Conservation (phyloP, 2,888 invertebrate species). For the Dynastes grantii region DNA sequence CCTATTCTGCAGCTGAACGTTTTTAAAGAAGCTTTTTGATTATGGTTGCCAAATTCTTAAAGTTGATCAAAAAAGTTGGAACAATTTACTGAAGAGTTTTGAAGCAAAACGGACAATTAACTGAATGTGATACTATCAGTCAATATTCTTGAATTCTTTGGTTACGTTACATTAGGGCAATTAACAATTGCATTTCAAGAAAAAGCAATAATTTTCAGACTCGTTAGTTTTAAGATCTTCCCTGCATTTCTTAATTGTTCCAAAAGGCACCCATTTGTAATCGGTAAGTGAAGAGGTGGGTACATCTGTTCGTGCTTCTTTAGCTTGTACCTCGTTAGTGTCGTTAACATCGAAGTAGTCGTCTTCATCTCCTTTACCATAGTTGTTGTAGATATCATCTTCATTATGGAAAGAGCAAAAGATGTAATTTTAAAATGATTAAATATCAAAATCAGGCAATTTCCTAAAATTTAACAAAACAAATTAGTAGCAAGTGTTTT, state of each 20-base stretch:
- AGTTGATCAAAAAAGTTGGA: too few relatives aligned
- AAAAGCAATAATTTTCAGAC: too few relatives aligned
- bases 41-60: too few relatives aligned
- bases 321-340: constrained; percentile 62
- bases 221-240: neutral
- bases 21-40: too few relatives aligned
- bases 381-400: constrained; percentile 63
- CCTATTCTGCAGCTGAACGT: too few relatives aligned
- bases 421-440: neutral
- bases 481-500: too few relatives aligned
- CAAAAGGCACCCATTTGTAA: constrained; percentile 68
- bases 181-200: too few relatives aligned
- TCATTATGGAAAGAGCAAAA: constrained; percentile 60
- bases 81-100: too few relatives aligned
- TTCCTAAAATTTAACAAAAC: neutral
- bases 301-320: constrained; percentile 61
- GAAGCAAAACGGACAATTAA: too few relatives aligned
- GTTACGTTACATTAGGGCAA: too few relatives aligned
- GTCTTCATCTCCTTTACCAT: constrained; percentile 68
- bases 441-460: neutral
- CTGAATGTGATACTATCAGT: too few relatives aligned
- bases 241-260: constrained; percentile 52
- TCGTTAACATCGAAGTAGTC: constrained; percentile 57
- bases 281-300: constrained; percentile 63
- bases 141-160: too few relatives aligned